Percentiles rank a stretch among this genome's conserved stretches.
Conservation (phyloP, 2,797 vertebrate species). For the Neostethus bicornis region DNA sequence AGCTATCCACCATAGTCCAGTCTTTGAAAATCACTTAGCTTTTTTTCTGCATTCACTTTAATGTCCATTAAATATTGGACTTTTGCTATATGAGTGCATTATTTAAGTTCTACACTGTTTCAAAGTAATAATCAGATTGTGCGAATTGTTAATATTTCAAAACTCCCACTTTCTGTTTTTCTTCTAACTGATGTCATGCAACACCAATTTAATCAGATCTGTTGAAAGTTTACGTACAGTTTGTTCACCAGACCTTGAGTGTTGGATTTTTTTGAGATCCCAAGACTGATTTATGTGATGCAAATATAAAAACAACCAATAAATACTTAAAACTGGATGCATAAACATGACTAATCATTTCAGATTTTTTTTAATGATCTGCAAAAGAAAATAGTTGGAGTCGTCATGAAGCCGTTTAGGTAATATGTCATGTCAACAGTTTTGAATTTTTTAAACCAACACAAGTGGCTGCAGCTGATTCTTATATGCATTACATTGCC, state of each 20-base stretch:
- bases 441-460: no score
- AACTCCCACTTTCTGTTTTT: background rate
- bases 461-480: no score
- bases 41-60: conserved; percentile 36
- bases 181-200: conserved; percentile 1
- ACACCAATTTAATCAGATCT: background rate
- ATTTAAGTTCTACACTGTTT: conserved; percentile 11
- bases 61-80: conserved; percentile 53
- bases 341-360: no score
- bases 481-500: no score
- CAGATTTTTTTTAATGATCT: no score
- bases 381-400: no score
- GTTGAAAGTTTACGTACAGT: background rate
- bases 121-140: conserved; percentile 4
- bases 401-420: no score
- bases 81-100: conserved; percentile 7
- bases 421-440: no score
- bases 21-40: conserved; percentile 65
- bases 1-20: conserved; percentile 47
- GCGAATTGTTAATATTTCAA: conserved; percentile 1
- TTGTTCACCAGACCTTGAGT: background rate
- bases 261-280: background rate
- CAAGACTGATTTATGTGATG: no score
- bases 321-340: no score
- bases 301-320: no score